Evolutionary conservation across 2,888 invertebrate genomes (phyloP).

Genomic region (Glomeris marginata): DNA sequence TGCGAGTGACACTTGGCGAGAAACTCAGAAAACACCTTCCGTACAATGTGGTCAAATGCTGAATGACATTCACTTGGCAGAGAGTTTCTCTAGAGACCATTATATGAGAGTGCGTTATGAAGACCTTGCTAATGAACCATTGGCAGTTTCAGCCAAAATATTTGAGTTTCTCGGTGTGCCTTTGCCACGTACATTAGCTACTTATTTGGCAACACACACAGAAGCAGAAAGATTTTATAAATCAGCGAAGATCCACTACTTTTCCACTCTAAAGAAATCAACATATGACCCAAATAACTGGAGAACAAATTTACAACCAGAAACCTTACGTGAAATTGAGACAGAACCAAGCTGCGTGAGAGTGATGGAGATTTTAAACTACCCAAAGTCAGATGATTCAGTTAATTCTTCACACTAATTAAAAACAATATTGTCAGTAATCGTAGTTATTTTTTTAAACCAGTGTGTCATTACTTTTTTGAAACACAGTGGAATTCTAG

Average conservation of each 20-base stretch:
- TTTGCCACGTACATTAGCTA: not conserved
- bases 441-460: too few species aligned
- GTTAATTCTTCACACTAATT: too few species aligned
- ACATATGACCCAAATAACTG: slow-evolving; percentile 8
- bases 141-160: not conserved
- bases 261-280: slow-evolving; percentile 11
- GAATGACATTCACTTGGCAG: not conserved
- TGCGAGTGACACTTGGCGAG: slow-evolving; percentile 1
- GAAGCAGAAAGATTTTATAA: slow-evolving; percentile 8
- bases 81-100: slow-evolving; percentile 1
- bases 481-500: too few species aligned
- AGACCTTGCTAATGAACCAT: slow-evolving; percentile 7
- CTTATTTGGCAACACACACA: slow-evolving; percentile 9
- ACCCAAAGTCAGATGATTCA: too few species aligned
- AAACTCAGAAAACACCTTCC: not conserved
- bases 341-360: not conserved
- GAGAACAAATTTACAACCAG: not conserved
- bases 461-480: too few species aligned
- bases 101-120: slow-evolving; percentile 11
- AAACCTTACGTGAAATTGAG: slow-evolving; percentile 3
- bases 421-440: too few species aligned
- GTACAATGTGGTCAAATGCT: slow-evolving; percentile 2
- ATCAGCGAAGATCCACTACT: not conserved
- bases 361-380: too few species aligned
- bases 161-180: slow-evolving; percentile 2